phyloP scores from a whole-genome alignment of 2,888 invertebrate species.

The Amiota minor region DNA sequence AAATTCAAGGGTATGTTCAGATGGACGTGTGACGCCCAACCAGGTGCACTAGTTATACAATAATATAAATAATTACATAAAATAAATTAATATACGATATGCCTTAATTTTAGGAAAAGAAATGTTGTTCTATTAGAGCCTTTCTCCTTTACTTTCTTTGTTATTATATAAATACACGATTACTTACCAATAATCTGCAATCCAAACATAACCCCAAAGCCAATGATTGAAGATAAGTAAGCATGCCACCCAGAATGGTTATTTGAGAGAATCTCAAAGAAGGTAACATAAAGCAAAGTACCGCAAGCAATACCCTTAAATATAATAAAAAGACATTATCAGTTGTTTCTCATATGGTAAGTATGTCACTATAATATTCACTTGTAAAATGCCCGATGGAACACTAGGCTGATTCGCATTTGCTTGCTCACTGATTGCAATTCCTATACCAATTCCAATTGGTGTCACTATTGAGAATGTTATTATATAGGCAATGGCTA shows the following conservation, averaged over 20 bases:
- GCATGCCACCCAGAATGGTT: constrained; percentile 77
- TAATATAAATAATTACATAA: not conserved
- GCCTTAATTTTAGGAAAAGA: not conserved
- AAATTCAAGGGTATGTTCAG: too few species aligned
- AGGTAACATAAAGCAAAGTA: constrained; percentile 95
- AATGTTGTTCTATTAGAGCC: too few species aligned
- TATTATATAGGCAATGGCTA: constrained; percentile 80
- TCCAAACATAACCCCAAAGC: constrained; percentile 84
- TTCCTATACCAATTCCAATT: constrained; percentile 80
- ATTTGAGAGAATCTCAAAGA: constrained; percentile 90
- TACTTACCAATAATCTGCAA: constrained; percentile 74
- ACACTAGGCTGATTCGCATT: constrained; percentile 77
- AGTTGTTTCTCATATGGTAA: too few species aligned
- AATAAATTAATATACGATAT: not conserved
- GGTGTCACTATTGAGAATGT: constrained; percentile 88
- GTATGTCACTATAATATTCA: not conserved
- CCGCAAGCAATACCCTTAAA: constrained; percentile 80
- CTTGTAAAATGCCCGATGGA: constrained; percentile 81
- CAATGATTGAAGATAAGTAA: constrained; percentile 79
- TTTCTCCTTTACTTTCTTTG: too few species aligned
- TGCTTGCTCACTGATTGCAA: constrained; percentile 80
- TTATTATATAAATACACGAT: too few species aligned
- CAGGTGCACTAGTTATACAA: too few species aligned
- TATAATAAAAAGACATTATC: too few species aligned
- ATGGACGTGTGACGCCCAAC: too few species aligned